Evolutionary conservation across 1,140 invertebrate species (phyloP).

Genomic region (Piezodorus guildinii): DNA sequence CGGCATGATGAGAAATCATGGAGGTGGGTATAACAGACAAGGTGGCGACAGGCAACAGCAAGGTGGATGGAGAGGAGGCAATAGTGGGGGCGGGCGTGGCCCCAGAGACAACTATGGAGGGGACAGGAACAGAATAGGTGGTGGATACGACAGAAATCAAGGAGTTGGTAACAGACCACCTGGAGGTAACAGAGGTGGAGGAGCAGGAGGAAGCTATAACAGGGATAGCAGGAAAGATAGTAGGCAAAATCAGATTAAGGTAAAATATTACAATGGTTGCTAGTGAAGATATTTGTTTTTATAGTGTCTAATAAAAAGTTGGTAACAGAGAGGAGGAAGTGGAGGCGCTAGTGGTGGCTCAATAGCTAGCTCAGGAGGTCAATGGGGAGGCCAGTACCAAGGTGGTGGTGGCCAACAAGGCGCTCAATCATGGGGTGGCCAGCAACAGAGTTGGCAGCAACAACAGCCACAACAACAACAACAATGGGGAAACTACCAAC

Average conservation of each 20-base stretch:
- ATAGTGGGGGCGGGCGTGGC: conserved; percentile 11
- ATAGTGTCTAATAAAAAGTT: too few species aligned
- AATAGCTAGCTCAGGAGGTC: not conserved
- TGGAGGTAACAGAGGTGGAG: not conserved
- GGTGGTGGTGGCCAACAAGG: conserved; percentile 6
- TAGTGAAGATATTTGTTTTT: not conserved
- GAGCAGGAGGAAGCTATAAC: not conserved
- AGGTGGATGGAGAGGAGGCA: conserved; percentile 18
- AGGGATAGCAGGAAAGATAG: conserved; percentile 3
- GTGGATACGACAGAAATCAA: conserved; percentile 3
- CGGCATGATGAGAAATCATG: not conserved
- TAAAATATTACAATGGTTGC: too few species aligned
- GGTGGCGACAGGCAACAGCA: conserved; percentile 19
- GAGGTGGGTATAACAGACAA: conserved; percentile 10
- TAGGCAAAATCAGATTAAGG: not conserved
- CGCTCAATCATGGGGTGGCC: not conserved
- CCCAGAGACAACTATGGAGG: not conserved
- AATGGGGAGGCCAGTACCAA: conserved; percentile 7
- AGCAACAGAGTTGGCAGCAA: not conserved
- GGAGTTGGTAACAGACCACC: not conserved
- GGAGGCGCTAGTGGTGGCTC: conserved; percentile 11
- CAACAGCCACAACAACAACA: conserved; percentile 14
- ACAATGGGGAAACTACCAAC: conserved; percentile 12
- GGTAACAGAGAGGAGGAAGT: not conserved
- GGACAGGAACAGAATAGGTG: conserved; percentile 4